Evolutionary conservation across 1,140 invertebrate genomes (phyloP).

Genomic region (Nasonia giraulti): DNA sequence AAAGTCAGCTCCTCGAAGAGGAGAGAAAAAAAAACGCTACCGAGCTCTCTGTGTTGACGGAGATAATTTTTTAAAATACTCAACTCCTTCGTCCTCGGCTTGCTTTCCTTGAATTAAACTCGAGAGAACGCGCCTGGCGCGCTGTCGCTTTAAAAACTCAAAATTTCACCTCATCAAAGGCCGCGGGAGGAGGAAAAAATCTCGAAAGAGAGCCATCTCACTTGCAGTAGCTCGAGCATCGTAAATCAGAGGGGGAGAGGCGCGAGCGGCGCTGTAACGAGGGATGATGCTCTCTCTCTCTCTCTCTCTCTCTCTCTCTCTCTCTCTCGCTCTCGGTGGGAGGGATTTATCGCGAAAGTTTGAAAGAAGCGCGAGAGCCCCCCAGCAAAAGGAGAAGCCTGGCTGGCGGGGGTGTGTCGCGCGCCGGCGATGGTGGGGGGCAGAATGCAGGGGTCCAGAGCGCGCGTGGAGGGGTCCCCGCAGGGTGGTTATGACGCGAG

Average conservation of each 20-base stretch:
- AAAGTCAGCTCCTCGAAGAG: not conserved
- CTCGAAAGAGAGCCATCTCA: not conserved
- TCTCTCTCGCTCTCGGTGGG: not conserved
- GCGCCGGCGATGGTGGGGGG: not conserved
- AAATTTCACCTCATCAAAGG: not conserved
- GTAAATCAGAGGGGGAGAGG: not conserved
- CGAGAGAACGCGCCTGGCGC: too few relatives aligned
- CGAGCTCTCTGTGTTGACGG: too few relatives aligned
- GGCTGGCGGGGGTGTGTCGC: slow-evolving; percentile 12
- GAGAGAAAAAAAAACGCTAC: not conserved
- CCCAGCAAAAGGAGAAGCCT: not conserved
- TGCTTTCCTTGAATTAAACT: not conserved
- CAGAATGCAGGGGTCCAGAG: not conserved
- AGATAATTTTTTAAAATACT: slow-evolving; percentile 1
- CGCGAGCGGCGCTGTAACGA: slow-evolving; percentile 4
- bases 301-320: slow-evolving; percentile 19
- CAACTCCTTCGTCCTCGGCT: not conserved
- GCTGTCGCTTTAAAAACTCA: not conserved
- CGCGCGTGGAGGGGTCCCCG: slow-evolving; percentile 50
- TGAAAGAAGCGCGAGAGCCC: slow-evolving; percentile 50
- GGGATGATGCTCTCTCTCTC: not conserved
- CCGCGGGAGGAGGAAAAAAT: not conserved
- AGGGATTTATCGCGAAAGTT: slow-evolving; percentile 60
- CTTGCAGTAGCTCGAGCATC: slow-evolving; percentile 3
- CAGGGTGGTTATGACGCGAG: slow-evolving; percentile 65